Percentiles rank a stretch among this genome's conserved stretches.
Evolutionary conservation across 2,113 vertebrate genomes (phyloP).

Genomic region (Zosterops hypoxanthus): DNA sequence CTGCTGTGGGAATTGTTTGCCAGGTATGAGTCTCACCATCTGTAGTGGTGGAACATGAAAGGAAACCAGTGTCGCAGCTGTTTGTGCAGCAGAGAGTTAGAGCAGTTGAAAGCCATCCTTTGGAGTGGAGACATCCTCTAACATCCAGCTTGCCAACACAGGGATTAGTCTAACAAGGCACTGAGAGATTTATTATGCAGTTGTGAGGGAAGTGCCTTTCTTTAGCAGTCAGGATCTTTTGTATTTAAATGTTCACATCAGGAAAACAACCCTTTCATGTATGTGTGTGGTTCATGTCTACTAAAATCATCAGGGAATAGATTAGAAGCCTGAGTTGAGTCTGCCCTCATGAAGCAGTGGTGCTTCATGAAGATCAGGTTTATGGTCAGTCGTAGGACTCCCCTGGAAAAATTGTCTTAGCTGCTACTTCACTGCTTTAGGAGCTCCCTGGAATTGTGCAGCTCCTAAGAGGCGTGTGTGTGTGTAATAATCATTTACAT

Average conservation of each 20-base stretch:
- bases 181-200: background rate
- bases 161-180: background rate
- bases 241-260: background rate
- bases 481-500: fast-evolving
- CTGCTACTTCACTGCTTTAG: background rate
- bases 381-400: background rate
- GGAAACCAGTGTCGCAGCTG: background rate
- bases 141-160: background rate
- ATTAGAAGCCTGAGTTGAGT: background rate
- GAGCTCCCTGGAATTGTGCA: background rate
- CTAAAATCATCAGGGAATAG: background rate
- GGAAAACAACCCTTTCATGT: background rate
- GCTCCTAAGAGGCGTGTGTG: fast-evolving
- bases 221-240: background rate
- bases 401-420: background rate
- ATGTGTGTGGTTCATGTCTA: fast-evolving
- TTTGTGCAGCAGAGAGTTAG: background rate
- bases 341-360: background rate
- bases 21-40: background rate
- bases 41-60: background rate
- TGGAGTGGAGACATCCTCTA: background rate
- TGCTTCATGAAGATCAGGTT: background rate
- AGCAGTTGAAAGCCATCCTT: background rate
- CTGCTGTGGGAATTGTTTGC: background rate
- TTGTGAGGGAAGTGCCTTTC: background rate